These are phyloP conservation scores for Eretmochelys imbricata DNA, from an alignment of 2,113 vertebrate genomes.

Conservation along the genomic window DNA sequence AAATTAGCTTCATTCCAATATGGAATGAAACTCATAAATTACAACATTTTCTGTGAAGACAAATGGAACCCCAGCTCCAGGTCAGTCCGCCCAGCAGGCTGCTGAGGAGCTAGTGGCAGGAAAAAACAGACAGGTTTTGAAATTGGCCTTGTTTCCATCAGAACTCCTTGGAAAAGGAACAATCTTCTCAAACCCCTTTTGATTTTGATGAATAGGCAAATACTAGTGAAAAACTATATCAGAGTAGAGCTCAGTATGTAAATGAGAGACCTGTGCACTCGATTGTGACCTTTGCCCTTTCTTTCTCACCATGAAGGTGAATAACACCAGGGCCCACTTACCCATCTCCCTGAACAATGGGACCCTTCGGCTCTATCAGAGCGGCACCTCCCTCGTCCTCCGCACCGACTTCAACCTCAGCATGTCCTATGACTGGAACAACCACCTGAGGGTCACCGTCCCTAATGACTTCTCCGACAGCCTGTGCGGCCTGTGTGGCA, in stretches of 20 bases:
- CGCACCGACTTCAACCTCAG: constrained; percentile 60
- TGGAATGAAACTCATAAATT: neutral
- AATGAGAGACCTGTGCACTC: neutral
- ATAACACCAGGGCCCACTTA: constrained; percentile 63
- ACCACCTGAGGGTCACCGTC: constrained; percentile 57
- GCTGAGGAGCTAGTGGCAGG: neutral
- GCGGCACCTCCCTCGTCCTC: constrained; percentile 43
- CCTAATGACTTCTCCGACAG: constrained; percentile 28
- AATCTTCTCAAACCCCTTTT: neutral
- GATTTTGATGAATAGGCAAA: neutral
- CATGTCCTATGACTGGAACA: constrained; percentile 70
- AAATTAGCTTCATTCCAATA: neutral
- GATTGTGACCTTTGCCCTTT: rapidly evolving
- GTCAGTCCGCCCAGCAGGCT: neutral
- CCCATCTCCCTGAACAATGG: constrained; percentile 42
- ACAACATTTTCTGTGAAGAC: neutral
- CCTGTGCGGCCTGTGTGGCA: constrained; percentile 84
- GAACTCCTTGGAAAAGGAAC: neutral
- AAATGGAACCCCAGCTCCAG: neutral
- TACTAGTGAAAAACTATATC: neutral
- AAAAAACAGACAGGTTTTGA: neutral
- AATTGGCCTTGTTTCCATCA: neutral
- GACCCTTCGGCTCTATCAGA: constrained; percentile 54
- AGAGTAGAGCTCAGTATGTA: neutral
- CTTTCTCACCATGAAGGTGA: constrained; percentile 61